Conservation (phyloP, 2,888 invertebrate species). For the Limnephilus lunatus region DNA sequence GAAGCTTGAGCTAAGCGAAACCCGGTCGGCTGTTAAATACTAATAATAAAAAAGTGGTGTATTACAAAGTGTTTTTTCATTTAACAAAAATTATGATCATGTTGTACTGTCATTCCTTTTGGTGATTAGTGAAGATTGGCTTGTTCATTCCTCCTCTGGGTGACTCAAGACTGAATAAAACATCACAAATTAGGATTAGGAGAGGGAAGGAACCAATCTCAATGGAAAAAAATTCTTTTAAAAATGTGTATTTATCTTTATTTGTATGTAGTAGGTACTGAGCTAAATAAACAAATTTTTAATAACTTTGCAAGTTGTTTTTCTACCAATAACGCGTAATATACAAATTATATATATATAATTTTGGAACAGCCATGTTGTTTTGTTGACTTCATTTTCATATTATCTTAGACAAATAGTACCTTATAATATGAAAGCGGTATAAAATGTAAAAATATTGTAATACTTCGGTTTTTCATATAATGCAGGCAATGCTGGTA, state of each 20-base stretch:
- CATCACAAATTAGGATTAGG: not conserved
- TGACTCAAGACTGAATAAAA: not conserved
- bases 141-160: not conserved
- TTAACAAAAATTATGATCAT: no score
- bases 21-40: no score
- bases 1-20: no score
- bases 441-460: conserved; percentile 49
- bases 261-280: conserved; percentile 11
- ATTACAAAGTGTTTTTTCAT: no score
- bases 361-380: conserved; percentile 23
- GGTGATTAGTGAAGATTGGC: not conserved
- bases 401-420: conserved; percentile 18
- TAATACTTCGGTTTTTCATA: not conserved
- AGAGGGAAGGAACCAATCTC: not conserved
- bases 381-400: not conserved
- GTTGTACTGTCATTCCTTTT: not conserved
- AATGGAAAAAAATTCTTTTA: conserved; percentile 10
- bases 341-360: conserved; percentile 37
- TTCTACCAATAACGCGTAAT: conserved; percentile 19
- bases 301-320: conserved; percentile 29
- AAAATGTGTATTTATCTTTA: conserved; percentile 44
- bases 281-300: conserved; percentile 23
- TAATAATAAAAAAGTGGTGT: no score
- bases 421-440: conserved; percentile 25
- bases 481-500: conserved; percentile 2